These are phyloP conservation scores for Aphidoletes aphidimyza DNA, from an alignment of 2,888 invertebrate species.

Conservation along the genomic window DNA sequence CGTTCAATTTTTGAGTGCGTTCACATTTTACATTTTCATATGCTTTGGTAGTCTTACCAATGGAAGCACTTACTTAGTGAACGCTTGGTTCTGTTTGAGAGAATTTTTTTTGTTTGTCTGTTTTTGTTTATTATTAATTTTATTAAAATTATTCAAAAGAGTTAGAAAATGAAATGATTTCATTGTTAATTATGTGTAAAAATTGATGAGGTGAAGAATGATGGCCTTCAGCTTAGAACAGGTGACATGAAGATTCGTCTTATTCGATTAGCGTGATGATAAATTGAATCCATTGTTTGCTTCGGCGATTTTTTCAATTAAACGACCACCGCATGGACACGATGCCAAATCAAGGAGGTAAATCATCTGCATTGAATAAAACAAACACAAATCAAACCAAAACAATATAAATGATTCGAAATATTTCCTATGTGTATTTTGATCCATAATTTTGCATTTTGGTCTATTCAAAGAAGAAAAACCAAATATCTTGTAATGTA, in stretches of 20 bases:
- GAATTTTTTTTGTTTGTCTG: too few species aligned
- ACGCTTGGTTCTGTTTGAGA: not conserved
- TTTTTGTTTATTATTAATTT: too few species aligned
- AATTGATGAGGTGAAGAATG: too few species aligned
- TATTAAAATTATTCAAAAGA: too few species aligned
- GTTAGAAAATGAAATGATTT: too few species aligned
- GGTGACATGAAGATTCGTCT: too few species aligned
- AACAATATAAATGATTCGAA: not conserved
- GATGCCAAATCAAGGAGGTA: not conserved
- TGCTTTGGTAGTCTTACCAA: too few species aligned
- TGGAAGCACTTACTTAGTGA: not conserved
- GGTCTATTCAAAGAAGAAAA: too few species aligned
- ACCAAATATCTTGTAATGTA: not conserved
- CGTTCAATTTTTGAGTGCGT: not conserved
- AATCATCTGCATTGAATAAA: not conserved
- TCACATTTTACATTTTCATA: too few species aligned
- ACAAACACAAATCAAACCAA: not conserved
- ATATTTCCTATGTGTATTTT: not conserved
- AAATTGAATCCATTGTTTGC: not conserved
- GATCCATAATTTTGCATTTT: too few species aligned
- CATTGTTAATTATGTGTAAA: too few species aligned
- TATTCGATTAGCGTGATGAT: not conserved
- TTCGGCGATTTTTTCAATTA: not conserved
- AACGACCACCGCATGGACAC: constrained; percentile 10
- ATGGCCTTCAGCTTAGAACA: too few species aligned